A percentile compares a stretch with the other conserved stretches of the same genome.
Evolutionary conservation across 2,113 vertebrate species (phyloP).

Genomic region (Phalacrocorax brasilianus): DNA sequence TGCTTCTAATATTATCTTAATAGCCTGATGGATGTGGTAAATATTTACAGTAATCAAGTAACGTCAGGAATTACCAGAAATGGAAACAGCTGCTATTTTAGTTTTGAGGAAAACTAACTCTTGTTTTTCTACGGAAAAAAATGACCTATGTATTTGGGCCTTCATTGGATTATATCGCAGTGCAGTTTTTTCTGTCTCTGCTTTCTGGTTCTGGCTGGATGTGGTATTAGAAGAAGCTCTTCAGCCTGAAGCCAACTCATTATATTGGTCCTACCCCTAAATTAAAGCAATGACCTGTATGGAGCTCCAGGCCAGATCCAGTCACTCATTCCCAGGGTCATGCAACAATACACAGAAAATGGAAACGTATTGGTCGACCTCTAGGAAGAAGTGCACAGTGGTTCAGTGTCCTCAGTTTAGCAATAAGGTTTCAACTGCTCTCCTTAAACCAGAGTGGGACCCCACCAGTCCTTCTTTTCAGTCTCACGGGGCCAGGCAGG

Average conservation of each 20-base stretch:
- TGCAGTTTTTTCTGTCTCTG: neutral
- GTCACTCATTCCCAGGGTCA: neutral
- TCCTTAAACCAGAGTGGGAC: neutral
- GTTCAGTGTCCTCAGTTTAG: neutral
- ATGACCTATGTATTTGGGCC: neutral
- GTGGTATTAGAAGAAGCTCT: neutral
- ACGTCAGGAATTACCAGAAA: neutral
- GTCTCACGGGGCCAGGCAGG: neutral
- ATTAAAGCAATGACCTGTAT: neutral
- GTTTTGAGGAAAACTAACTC: neutral
- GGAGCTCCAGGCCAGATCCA: neutral
- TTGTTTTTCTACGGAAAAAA: neutral
- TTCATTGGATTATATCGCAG: neutral
- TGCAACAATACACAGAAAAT: neutral
- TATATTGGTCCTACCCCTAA: neutral
- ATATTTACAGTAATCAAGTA: neutral
- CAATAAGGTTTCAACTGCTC: neutral
- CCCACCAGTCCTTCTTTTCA: neutral
- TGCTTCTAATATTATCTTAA: neutral
- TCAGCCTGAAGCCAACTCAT: neutral
- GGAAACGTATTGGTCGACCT: neutral
- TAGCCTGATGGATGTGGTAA: neutral
- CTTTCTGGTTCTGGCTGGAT: neutral
- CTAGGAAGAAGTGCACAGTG: neutral
- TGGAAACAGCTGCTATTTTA: fast-evolving